A percentile compares a stretch with the other conserved stretches of the same genome.
phyloP scores from a whole-genome alignment of 2,797 vertebrate species.

The Pogonophryne albipinna region DNA sequence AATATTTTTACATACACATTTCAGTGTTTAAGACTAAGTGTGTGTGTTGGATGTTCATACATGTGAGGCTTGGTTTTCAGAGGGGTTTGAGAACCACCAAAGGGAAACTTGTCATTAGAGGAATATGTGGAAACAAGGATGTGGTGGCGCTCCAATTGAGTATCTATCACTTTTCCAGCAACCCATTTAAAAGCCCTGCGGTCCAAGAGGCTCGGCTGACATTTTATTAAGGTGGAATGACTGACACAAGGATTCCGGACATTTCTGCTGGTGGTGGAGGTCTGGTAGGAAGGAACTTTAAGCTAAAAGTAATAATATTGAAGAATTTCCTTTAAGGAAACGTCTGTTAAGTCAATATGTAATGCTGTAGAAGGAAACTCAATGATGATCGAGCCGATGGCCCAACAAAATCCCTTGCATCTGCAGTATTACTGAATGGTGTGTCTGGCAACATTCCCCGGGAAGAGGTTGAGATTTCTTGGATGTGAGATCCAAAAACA shows the following conservation, averaged over 20 bases:
- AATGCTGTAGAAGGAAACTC: too few relatives aligned
- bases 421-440: too few relatives aligned
- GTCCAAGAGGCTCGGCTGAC: slow-evolving; percentile 46
- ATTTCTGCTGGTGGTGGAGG: slow-evolving; percentile 21
- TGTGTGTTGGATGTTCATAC: slow-evolving; percentile 27
- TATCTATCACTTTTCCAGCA: slow-evolving; percentile 69
- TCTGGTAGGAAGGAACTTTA: neutral
- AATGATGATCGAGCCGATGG: too few relatives aligned
- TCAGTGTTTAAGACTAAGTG: neutral
- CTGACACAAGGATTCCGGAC: slow-evolving; percentile 34
- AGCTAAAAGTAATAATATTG: too few relatives aligned
- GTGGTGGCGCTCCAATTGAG: slow-evolving; percentile 65
- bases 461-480: too few relatives aligned
- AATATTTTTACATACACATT: neutral
- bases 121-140: slow-evolving; percentile 79
- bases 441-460: too few relatives aligned
- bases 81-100: slow-evolving; percentile 51
- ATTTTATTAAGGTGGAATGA: slow-evolving; percentile 63
- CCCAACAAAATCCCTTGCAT: too few relatives aligned
- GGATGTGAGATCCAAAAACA: too few relatives aligned
- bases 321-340: too few relatives aligned
- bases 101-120: slow-evolving; percentile 64
- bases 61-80: slow-evolving; percentile 32
- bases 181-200: slow-evolving; percentile 57
- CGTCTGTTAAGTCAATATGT: too few relatives aligned